Percentiles rank a stretch among this genome's conserved stretches.
These are phyloP conservation scores for Pogonognathellus flavescens DNA, from an alignment of 1,140 invertebrate species.

Conservation along the genomic window DNA sequence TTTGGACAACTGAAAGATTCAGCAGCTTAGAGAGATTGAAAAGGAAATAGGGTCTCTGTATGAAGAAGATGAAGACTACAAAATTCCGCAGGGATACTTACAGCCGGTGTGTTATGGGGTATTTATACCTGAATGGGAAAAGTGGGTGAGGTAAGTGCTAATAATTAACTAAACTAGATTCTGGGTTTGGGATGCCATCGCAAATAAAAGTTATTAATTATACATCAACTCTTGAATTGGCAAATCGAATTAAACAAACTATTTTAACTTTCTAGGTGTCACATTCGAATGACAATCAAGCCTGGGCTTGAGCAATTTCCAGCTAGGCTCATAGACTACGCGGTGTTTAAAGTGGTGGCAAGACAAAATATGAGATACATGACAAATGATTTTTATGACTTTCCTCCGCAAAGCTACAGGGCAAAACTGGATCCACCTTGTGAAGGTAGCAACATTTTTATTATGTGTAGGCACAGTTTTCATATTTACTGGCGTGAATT, in stretches of 20 bases:
- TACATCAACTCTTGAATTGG: too few relatives aligned
- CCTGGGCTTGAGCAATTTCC: neutral
- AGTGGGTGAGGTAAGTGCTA: constrained; percentile 23
- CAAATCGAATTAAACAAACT: too few relatives aligned
- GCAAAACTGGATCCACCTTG: neutral
- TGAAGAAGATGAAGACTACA: neutral
- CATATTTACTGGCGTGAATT: too few relatives aligned
- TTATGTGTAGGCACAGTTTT: neutral
- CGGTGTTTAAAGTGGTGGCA: neutral
- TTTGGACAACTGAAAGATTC: neutral
- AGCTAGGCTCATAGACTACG: neutral
- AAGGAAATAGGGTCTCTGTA: neutral
- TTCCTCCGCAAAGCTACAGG: neutral
- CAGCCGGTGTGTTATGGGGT: neutral
- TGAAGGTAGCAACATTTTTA: neutral
- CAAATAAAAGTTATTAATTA: too few relatives aligned
- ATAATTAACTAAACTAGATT: too few relatives aligned
- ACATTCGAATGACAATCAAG: neutral
- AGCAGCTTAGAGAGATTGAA: neutral
- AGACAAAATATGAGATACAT: neutral
- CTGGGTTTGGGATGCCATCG: too few relatives aligned
- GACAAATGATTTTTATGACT: neutral
- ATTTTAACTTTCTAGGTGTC: neutral
- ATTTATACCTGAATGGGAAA: constrained; percentile 3
- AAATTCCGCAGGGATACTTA: neutral